A percentile compares a stretch with the other conserved stretches of the same genome.
phyloP scores from a whole-genome alignment of 2,797 vertebrate species.

The Phataginus tetradactyla region DNA sequence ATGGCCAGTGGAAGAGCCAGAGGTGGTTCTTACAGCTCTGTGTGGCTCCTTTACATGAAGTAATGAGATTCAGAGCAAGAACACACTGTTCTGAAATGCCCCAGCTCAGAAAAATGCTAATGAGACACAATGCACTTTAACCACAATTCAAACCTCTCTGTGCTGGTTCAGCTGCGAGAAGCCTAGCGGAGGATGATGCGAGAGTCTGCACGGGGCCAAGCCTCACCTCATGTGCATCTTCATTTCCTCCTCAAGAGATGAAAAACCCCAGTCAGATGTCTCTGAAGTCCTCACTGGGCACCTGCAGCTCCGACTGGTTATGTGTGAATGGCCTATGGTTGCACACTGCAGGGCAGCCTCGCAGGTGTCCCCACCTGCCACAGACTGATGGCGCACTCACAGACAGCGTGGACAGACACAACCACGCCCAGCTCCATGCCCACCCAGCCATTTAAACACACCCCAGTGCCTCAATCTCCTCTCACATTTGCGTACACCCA shows the following conservation, averaged over 20 bases:
- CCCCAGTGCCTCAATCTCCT: not conserved
- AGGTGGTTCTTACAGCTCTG: too few species aligned
- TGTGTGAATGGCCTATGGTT: not conserved
- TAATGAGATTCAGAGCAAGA: not conserved
- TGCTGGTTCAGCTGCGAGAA: constrained; percentile 24
- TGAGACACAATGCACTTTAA: constrained; percentile 28
- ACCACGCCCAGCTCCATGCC: not conserved
- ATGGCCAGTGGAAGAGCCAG: not conserved
- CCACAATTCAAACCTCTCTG: constrained; percentile 28
- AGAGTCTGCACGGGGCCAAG: not conserved
- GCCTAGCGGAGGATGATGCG: not conserved
- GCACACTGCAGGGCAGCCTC: not conserved
- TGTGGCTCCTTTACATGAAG: not conserved
- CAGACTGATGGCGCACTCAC: not conserved
- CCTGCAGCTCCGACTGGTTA: constrained; percentile 33
- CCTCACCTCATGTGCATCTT: constrained; percentile 33
- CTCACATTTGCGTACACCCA: not conserved
- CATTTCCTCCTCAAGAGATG: constrained; percentile 70
- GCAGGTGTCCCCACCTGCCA: constrained; percentile 57
- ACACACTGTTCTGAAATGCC: not conserved
- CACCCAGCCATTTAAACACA: constrained; percentile 37
- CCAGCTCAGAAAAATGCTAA: constrained; percentile 11
- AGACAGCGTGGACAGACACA: not conserved
- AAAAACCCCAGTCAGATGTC: not conserved
- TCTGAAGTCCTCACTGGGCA: constrained; percentile 42